phyloP scores from a whole-genome alignment of 2,797 vertebrate species.

The Ctenosaura bakeri region DNA sequence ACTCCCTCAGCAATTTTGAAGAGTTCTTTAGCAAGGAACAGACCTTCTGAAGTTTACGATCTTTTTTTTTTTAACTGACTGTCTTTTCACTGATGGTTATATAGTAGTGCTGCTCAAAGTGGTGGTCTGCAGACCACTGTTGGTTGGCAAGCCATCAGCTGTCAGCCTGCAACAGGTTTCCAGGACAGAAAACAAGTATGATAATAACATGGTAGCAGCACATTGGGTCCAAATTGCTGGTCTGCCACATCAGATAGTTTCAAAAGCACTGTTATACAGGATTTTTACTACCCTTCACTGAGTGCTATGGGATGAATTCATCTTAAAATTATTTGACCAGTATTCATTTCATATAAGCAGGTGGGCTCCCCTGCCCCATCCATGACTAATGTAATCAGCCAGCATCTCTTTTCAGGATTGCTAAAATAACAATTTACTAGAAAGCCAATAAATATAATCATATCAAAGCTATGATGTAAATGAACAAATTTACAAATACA shows the following conservation, averaged over 20 bases:
- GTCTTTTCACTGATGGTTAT: background rate
- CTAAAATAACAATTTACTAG: conserved; percentile 61
- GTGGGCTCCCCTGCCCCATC: background rate
- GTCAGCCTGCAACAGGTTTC: too few species aligned
- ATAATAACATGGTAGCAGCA: too few species aligned
- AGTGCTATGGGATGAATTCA: background rate
- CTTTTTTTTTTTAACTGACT: background rate
- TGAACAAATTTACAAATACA: conserved; percentile 65
- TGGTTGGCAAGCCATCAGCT: too few species aligned
- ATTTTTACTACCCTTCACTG: background rate
- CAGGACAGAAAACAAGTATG: too few species aligned
- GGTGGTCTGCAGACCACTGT: too few species aligned
- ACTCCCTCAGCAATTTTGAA: background rate
- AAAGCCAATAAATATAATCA: conserved; percentile 71
- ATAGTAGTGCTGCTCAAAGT: too few species aligned
- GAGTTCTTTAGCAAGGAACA: background rate
- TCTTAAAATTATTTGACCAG: rapidly evolving
- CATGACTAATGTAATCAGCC: conserved; percentile 4
- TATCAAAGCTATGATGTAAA: conserved; percentile 63
- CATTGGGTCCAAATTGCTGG: too few species aligned
- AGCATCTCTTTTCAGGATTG: conserved; percentile 36
- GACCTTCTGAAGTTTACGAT: background rate
- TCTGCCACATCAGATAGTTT: too few species aligned
- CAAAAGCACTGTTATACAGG: background rate
- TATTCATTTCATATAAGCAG: conserved; percentile 11